Conservation (phyloP, 2,113 vertebrate genomes). For the Acanthisitta chloris region DNA sequence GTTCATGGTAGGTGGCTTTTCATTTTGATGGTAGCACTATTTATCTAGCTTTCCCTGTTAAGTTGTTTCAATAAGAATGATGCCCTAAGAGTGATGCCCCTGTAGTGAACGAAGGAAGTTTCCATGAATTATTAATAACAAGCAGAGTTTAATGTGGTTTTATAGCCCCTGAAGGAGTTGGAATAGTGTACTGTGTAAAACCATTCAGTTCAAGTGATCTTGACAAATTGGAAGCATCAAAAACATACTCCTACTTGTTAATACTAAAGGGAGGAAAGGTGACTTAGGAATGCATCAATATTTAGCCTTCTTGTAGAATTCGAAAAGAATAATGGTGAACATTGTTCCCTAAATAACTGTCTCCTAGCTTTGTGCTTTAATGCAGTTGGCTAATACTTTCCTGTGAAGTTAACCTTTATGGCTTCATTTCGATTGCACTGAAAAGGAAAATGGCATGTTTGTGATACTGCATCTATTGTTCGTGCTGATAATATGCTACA, state of each 20-base stretch:
- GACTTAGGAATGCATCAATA: slow-evolving; percentile 39
- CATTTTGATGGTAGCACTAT: slow-evolving; percentile 11
- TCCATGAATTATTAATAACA: slow-evolving; percentile 73
- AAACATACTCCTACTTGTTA: slow-evolving; percentile 52
- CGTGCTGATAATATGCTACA: background rate
- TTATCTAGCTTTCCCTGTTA: slow-evolving; percentile 35
- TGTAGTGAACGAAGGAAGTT: slow-evolving; percentile 58
- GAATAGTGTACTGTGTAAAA: slow-evolving; percentile 22
- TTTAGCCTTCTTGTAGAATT: slow-evolving; percentile 38
- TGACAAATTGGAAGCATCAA: slow-evolving; percentile 66
- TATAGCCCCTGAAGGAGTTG: slow-evolving; percentile 50
- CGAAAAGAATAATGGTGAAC: slow-evolving; percentile 41
- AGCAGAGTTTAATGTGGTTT: slow-evolving; percentile 42
- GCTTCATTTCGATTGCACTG: slow-evolving; percentile 23
- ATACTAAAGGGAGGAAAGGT: slow-evolving; percentile 32
- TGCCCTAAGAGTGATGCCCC: slow-evolving; percentile 58
- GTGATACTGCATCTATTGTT: slow-evolving; percentile 5
- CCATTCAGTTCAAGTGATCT: slow-evolving; percentile 63
- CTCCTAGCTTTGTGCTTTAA: slow-evolving; percentile 15
- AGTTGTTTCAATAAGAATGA: slow-evolving; percentile 30
- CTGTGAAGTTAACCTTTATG: slow-evolving; percentile 52
- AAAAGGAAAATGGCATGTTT: slow-evolving; percentile 36
- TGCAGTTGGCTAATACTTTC: slow-evolving; percentile 20
- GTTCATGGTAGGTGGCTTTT: background rate
- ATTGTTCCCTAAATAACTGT: slow-evolving; percentile 56